Evolutionary conservation across 2,888 invertebrate genomes (phyloP), one percentile per base, ranked within the genome.

Genomic region (Philereme transversata): DNA sequence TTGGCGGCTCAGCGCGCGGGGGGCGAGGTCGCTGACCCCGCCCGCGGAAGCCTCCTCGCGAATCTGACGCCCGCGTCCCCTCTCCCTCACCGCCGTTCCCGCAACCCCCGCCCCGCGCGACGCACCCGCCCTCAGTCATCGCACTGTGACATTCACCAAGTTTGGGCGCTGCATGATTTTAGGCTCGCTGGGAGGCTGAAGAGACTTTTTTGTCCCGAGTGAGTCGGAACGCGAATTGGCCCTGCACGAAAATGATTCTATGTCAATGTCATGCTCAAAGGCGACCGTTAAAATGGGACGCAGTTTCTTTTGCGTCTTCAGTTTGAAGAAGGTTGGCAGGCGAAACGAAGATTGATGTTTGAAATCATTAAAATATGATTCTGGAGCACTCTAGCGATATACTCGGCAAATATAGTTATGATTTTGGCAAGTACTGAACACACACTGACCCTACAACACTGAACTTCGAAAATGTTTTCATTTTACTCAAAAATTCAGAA

Each of bases 11-110:
- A 80, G 76, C 82, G 81, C 81, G 81, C 83, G 84, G 86, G 87
- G 85, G 84, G 80, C 79, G 85, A 84, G 86, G 86, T 88, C 87
- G 83, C 77, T 84, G 88, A 89, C 88, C 89, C 88, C 88, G 84
- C 88, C 88, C 88, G 88, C 89, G 88, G 90, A 89, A 89, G 88
- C 88, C 90, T 86, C 86, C 87, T 83, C 84, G 83, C 88, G 84
- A 84, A 85, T 84, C 82, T 80, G 82, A 71, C 81, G 77, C 79
- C 76, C 76, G 72, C 77, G 67, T 72, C 74, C 69, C 75, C 60
- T 22, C 74, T 64, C 67, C 65, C 64, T 70, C 66, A 63, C 60
- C 66, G 55, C 64, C 58, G 62, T 71, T 43, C 34, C 34, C 45
- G 3, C 44, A 5, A 48, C 34, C 40, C 38, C 5, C 48, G 4